phyloP scores from a whole-genome alignment of 2,113 vertebrate species.

The Falco punctatus region DNA sequence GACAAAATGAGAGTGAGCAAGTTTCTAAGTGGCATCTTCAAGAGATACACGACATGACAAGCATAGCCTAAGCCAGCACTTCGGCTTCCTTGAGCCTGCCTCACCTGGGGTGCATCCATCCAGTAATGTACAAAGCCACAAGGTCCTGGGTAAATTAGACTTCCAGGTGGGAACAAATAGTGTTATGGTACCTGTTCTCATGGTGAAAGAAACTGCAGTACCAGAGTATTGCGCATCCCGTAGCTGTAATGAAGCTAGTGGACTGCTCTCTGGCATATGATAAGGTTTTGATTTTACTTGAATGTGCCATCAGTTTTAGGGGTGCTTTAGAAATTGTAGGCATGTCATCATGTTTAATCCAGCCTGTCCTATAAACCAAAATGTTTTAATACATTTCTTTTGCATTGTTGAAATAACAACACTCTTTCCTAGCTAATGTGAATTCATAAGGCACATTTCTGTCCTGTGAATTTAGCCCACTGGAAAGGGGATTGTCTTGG shows the following conservation, averaged over 20 bases:
- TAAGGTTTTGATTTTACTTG: neutral
- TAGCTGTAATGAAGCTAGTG: neutral
- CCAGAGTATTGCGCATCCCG: neutral
- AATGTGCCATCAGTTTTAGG: neutral
- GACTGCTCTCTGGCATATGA: neutral
- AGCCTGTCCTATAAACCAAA: neutral
- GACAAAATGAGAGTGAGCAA: neutral
- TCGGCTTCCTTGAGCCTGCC: neutral
- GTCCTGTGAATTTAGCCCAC: neutral
- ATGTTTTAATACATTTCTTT: neutral
- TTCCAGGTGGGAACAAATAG: neutral
- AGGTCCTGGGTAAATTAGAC: neutral
- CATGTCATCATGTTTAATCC: neutral
- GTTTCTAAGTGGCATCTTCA: neutral
- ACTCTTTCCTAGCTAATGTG: neutral
- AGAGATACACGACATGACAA: neutral
- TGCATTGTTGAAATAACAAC: neutral
- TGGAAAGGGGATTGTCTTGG: neutral
- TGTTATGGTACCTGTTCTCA: neutral
- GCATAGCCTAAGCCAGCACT: neutral
- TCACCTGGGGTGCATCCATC: neutral
- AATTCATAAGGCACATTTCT: neutral
- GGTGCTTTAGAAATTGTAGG: neutral
- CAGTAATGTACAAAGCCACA: neutral
- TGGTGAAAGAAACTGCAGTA: neutral